Base-by-base conservation (phyloP, 2,888 invertebrate genomes). In the Amiota communis region DNA sequence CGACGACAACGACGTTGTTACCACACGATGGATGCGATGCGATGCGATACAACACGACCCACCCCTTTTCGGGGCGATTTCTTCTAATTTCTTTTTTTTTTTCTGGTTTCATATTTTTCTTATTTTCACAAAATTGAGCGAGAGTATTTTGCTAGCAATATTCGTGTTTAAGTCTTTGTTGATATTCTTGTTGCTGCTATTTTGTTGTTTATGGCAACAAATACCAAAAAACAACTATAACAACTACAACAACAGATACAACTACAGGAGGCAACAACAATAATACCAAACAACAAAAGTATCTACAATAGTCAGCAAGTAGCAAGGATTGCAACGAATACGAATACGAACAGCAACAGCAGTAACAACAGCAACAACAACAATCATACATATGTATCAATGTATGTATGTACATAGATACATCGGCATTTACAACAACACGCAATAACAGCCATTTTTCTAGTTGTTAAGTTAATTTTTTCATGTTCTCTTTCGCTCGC, bases 401-500 rank as follows among this genome's bases (percentile, higher is more conserved):
- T 63, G 72, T 74, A 82, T 75, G 75, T 73, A 71, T 75, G 36
- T 83, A 82, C 84, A 84, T 84, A 83, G 84, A 82, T 83, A 84
- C 82, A 82, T 76, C 85, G 82, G 85, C 85, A 85, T 83, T 83
- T 83, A 83, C 83, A 83, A 85, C 83, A 83, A 86, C 88, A 88
- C 82, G 87, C 87, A 88, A 87, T 88, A 87, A 87, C 87, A 87
- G 87, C 87, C 88, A 87, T 87, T 87, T 87, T 88, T 87, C 88
- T 87, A 87, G 87, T 87, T 87, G 87, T 88, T 86, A 87, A 88
- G 88, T 87, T 87, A 87, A 87, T 87, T 87, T 87, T 87, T 88
- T 88, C 87, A 87, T 88, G 87, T 88, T 87, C 83, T 80, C 75
- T 77, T 75, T 78, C 79, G 80, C 79, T 79, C 82, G 83, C 82